Evolutionary conservation across 1,140 invertebrate species (phyloP), one percentile per base, ranked within the genome.

Genomic region (Charaxes varanes): DNA sequence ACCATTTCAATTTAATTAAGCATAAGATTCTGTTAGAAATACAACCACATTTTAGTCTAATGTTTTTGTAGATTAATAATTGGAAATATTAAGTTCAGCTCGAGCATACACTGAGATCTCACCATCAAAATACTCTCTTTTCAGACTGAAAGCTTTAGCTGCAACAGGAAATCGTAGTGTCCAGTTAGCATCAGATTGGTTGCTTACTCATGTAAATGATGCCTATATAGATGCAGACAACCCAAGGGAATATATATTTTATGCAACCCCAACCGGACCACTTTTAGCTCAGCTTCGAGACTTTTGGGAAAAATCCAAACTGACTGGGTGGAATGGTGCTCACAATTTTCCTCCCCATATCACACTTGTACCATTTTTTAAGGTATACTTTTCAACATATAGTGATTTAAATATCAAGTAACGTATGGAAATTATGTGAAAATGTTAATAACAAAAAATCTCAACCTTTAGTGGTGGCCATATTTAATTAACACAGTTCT

Each of bases 281-380:
- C 34, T 85, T 3, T 43, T 90, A 10, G 86, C 90, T 26, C 90
- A 92, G 55, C 73, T 97, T 6, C 87, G 89, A 26, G 85, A 88
- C 34, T 96, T 95, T 73, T 96, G 93, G 92, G 84, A 89, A 1
- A 91, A 92, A 56, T 93, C 93, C n/a, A 88, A 90, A 53, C 76
- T 86, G 34, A 73, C 89, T 2, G 90, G 89, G 70, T 94, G 94
- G 91, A 96, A 97, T 82, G 93, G 93, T 12, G 93, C 93, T 4
- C 94, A 95, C 61, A 93, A 94, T 72, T 95, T 90, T 71, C 90
- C 93, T 21, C 94, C 94, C 1, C 94, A 97, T 67, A 92, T 97
- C 49, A 97, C 94, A 6, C 85, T 97, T 18, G 92, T 94, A 22
- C 92, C 94, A 5, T 95, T 94, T 76, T 96, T 96, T 64, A 93